Evolutionary conservation across 2,113 vertebrate species (phyloP).

Genomic region (Cynoglossus semilaevis): DNA sequence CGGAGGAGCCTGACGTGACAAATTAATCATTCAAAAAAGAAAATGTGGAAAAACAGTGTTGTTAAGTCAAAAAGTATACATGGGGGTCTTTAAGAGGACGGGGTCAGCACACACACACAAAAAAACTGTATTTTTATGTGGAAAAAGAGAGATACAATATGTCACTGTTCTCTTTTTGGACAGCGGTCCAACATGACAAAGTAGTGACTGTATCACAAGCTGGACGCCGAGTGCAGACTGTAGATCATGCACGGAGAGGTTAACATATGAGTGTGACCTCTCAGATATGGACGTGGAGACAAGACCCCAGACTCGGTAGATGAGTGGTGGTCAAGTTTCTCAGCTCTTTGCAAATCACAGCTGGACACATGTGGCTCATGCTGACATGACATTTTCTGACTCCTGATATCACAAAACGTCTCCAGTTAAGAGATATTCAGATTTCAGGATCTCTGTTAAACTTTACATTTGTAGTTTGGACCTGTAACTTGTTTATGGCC

Average conservation of each 20-base stretch:
- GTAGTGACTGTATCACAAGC: constrained; percentile 11
- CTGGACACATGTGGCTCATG: background rate
- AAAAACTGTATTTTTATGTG: too few species aligned
- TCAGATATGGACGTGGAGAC: constrained; percentile 4
- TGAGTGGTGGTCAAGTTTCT: constrained; percentile 4
- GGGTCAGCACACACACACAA: too few species aligned
- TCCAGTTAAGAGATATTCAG: too few species aligned
- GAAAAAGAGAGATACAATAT: too few species aligned
- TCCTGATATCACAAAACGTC: too few species aligned
- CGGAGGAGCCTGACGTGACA: constrained; percentile 7
- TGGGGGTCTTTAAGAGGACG: background rate
- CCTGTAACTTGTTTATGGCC: background rate
- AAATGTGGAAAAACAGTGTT: background rate
- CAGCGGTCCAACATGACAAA: constrained; percentile 13
- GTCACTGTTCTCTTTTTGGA: background rate
- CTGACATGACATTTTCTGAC: too few species aligned
- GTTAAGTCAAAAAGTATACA: background rate
- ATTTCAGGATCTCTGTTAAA: too few species aligned
- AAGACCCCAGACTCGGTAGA: constrained; percentile 12
- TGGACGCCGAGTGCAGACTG: background rate
- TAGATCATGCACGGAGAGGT: constrained; percentile 3
- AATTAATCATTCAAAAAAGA: background rate
- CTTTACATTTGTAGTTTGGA: too few species aligned
- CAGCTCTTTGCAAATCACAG: constrained; percentile 8
- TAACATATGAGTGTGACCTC: constrained; percentile 27